A percentile compares a stretch with the other conserved stretches of the same genome.
Evolutionary conservation across 1,140 invertebrate genomes (phyloP).

Genomic region (Pectinophora gossypiella): DNA sequence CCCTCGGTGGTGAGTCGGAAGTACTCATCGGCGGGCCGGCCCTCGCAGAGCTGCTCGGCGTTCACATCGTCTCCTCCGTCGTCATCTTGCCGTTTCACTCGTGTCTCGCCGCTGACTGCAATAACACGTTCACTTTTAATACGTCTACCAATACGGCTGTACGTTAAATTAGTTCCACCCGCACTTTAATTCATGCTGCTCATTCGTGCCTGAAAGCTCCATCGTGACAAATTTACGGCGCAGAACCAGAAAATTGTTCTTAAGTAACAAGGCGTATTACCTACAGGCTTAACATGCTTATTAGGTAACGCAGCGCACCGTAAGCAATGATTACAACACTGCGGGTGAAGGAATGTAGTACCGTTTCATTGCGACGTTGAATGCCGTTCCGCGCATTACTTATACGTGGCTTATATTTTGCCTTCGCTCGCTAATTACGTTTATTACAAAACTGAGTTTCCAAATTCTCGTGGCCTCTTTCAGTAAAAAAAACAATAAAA

Average conservation of each 20-base stretch:
- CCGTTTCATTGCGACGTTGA: constrained; percentile 49
- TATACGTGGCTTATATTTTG: constrained; percentile 3
- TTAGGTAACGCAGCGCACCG: constrained; percentile 61
- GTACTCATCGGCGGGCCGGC: constrained; percentile 91
- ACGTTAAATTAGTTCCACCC: too few relatives aligned
- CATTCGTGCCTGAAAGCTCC: too few relatives aligned
- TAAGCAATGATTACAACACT: constrained; percentile 63
- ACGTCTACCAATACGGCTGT: too few relatives aligned
- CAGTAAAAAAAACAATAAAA: background rate
- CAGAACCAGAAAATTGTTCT: background rate
- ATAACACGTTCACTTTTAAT: background rate
- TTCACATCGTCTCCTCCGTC: constrained; percentile 80
- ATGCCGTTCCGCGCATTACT: constrained; percentile 16
- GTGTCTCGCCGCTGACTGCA: constrained; percentile 57
- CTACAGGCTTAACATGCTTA: constrained; percentile 39
- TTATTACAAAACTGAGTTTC: constrained; percentile 13
- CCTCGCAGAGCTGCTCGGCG: constrained; percentile 89
- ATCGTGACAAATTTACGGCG: background rate
- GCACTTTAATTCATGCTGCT: too few relatives aligned
- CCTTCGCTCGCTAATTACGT: constrained; percentile 11
- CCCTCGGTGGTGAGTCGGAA: constrained; percentile 89
- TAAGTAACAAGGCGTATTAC: constrained; percentile 14
- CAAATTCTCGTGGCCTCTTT: too few relatives aligned
- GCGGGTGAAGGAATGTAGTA: constrained; percentile 56
- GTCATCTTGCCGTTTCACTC: constrained; percentile 80